phyloP scores from a whole-genome alignment of 2,888 invertebrate genomes.

The Athetis lepigone region DNA sequence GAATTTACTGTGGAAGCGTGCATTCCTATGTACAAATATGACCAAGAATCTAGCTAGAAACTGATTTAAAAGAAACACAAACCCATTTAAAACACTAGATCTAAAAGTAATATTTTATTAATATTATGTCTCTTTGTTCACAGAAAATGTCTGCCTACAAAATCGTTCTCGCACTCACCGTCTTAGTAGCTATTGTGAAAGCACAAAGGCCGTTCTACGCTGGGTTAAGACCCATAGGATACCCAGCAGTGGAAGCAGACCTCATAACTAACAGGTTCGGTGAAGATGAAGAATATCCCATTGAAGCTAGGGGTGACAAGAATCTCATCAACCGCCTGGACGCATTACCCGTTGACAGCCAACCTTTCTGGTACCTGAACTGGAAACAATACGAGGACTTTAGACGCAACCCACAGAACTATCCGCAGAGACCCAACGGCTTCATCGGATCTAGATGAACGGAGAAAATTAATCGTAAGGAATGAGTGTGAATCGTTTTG shows the following conservation, averaged over 20 bases:
- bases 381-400: conserved; percentile 75
- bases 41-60: conserved; percentile 1
- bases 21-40: neutral
- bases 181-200: conserved; percentile 71
- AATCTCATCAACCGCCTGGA: conserved; percentile 55
- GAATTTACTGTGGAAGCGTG: too few relatives aligned
- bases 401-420: conserved; percentile 80
- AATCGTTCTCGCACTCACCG: conserved; percentile 69
- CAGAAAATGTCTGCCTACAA: conserved; percentile 74
- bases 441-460: conserved; percentile 64
- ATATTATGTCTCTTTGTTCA: conserved; percentile 57
- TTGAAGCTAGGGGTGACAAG: conserved; percentile 84
- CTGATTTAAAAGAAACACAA: conserved; percentile 30
- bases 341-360: conserved; percentile 45
- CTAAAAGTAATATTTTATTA: conserved; percentile 36
- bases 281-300: conserved; percentile 84
- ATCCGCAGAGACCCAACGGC: conserved; percentile 72
- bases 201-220: conserved; percentile 93
- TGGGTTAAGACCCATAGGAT: conserved; percentile 90
- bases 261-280: conserved; percentile 88
- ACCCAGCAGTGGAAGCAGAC: conserved; percentile 87
- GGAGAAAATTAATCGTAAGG: neutral
- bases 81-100: neutral
- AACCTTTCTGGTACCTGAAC: conserved; percentile 59
- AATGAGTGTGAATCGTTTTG: conserved; percentile 22